Evolutionary conservation across 2,888 invertebrate species (phyloP).

Genomic region (Hirtodrosophila confusa): DNA sequence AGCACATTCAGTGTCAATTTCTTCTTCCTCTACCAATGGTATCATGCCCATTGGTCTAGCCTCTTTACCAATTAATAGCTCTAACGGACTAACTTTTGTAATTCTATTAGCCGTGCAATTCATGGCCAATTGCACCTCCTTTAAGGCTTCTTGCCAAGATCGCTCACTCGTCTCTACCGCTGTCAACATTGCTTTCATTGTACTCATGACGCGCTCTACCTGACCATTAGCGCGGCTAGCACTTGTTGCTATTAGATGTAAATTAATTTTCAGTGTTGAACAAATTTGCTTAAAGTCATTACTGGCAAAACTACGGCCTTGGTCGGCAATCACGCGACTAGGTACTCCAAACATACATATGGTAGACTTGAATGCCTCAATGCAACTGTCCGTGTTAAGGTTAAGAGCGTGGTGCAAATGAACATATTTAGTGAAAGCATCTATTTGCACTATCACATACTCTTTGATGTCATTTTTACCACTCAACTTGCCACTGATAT

Average conservation of each 20-base stretch:
- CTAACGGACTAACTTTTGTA: too few species aligned
- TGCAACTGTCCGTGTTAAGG: too few species aligned
- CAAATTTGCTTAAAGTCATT: conserved; percentile 5
- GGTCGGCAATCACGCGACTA: conserved; percentile 8
- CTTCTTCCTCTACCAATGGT: conserved; percentile 11
- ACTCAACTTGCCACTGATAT: too few species aligned
- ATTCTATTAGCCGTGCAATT: too few species aligned
- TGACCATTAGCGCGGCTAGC: conserved; percentile 11
- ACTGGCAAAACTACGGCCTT: conserved; percentile 6
- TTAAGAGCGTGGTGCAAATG: neutral
- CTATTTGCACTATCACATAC: neutral
- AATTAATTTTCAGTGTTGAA: conserved; percentile 7
- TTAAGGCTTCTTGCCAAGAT: conserved; percentile 16
- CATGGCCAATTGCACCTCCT: conserved; percentile 3
- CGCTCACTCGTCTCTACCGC: conserved; percentile 12
- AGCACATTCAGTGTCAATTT: conserved; percentile 3
- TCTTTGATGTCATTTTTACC: too few species aligned
- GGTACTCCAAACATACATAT: neutral
- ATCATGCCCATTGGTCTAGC: conserved; percentile 9
- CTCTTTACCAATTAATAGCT: conserved; percentile 21
- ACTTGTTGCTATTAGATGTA: conserved; percentile 12
- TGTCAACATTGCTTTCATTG: conserved; percentile 18
- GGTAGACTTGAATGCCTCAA: too few species aligned
- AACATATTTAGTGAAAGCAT: neutral
- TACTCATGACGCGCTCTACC: too few species aligned